Base-by-base conservation (phyloP, 2,797 vertebrate species). In the Geotria australis region DNA sequence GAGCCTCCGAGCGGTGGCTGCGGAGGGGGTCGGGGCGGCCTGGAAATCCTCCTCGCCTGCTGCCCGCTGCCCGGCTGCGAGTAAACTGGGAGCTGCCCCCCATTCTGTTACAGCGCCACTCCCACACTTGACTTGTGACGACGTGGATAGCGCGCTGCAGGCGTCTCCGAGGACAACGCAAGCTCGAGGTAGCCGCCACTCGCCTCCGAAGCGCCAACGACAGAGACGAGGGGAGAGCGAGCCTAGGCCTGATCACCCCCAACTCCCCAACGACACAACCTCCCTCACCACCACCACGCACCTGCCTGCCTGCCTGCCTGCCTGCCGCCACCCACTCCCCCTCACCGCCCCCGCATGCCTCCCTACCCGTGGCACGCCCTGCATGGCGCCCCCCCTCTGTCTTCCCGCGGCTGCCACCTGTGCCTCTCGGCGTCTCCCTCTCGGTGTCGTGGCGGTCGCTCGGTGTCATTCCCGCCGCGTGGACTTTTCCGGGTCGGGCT, bases 131-230 rank as follows among this genome's bases (percentile, higher is more conserved):
- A 83, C 80, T 77, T 84, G 79, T 72, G 80, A 83, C 75, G 80
- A 84, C 76, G 80, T 84, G 76, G 80, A 84, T 75, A 84, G 83
- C 65, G 80, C 80, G 73, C 79, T 84, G 73, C 80, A 84, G 77
- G 81, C 81, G 74, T 83, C 80, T 68, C 80, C 80, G 63, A 78
- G 78, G 73, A 77, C 83, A 80, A 83, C 83, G 80, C 80, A 84
- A 76, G 80, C 80, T 72, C 79, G 80, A 76, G 49, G 49, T 53
- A 53, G 48, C 24, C 24, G 24, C 24, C 24, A 38, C 24, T 38
- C 24, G 24, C 24, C 24, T 24, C 24, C 24, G 24, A 38, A 38
- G 24, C 38, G 38, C 24, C 24, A 38, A 38, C 24, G 24, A 38
- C 81, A 83, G 68, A 81, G 79, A 83, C 79, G 80, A 82, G 80